Conservation (phyloP, 2,888 invertebrate species). For the Ornithoptera alexandrae region DNA sequence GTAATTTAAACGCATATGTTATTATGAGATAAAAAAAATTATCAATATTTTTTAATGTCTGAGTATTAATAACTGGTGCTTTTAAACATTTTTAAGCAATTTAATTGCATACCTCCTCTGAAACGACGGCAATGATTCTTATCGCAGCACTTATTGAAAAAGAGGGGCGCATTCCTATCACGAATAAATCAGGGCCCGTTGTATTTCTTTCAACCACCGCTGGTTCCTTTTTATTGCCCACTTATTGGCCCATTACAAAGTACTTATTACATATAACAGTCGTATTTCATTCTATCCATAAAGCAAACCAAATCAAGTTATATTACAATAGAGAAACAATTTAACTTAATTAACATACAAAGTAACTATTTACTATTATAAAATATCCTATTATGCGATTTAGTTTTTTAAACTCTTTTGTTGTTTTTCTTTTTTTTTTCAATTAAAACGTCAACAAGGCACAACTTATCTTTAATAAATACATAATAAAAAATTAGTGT, state of each 20-base stretch:
- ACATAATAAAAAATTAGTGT: too few species aligned
- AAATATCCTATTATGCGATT: too few species aligned
- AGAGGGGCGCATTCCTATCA: constrained; percentile 67
- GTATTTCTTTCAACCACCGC: constrained; percentile 58
- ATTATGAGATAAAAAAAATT: too few species aligned
- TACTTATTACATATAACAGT: constrained; percentile 31
- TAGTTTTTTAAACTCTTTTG: too few species aligned
- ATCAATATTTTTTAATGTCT: background rate
- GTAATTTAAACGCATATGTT: too few species aligned
- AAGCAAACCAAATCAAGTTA: background rate
- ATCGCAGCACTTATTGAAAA: constrained; percentile 72
- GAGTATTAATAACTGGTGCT: constrained; percentile 3
- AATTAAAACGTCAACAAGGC: too few species aligned
- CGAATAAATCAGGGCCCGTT: constrained; percentile 69
- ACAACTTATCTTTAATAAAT: too few species aligned
- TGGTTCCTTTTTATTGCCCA: constrained; percentile 66
- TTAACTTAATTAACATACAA: too few species aligned
- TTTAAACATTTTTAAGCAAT: constrained; percentile 38
- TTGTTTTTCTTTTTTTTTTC: too few species aligned
- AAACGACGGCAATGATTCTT: constrained; percentile 67
- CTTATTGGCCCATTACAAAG: constrained; percentile 66
- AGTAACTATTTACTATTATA: too few species aligned
- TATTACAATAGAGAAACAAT: too few species aligned
- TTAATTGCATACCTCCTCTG: constrained; percentile 65
- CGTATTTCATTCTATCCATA: background rate